Base-by-base conservation (phyloP, 2,113 vertebrate genomes). In the Psephotus haematonotus region DNA sequence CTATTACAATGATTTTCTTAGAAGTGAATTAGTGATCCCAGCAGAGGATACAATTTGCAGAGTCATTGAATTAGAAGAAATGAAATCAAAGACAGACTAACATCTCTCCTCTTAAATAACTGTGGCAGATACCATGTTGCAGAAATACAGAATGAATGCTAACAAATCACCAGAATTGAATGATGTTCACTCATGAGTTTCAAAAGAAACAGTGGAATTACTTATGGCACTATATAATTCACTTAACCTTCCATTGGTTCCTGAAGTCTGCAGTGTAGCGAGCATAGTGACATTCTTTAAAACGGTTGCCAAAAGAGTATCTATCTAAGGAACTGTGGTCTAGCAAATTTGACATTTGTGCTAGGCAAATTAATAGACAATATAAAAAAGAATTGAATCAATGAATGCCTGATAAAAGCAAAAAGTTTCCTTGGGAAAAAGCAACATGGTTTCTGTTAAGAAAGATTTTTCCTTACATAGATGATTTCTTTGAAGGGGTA, bases 61-160 rank as follows among this genome's bases (percentile, higher is more conserved):
- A 91, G 53, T 83, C 75, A 92, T 88, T 85, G 46, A 91, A 92
- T 90, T 80, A 92, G 71, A 70, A 83, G 67, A 82, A 94, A 90
- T 57, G 0, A 86, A 72, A 94, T 93, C 39, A 84, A 79, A 74
- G 59, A 15, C 41, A 88, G 57, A 79, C 12, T 44, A 82, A 8
- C 19, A 72, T 85, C 31, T 90, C 71, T 84, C 19, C 47, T 91
- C 5, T 86, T 83, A 53, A 89, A 43, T 60, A 70, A 68, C 47
- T 46, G 17, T 46, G 49, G 25, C 64, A 93, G 86, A 77, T 90
- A 70, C n/a, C 52, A 7, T 72, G 22, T 81, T 92, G 64, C 68
- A 92, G 83, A 44, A 25, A 62, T 24, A 33, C 14, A 20, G 72
- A 86, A 37, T 52, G 59, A 93, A 62, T 67, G 28, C 44, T 81